Evolutionary conservation across 2,113 vertebrate species (phyloP).

Genomic region (western clawed frog (Xenopus tropicalis)): DNA sequence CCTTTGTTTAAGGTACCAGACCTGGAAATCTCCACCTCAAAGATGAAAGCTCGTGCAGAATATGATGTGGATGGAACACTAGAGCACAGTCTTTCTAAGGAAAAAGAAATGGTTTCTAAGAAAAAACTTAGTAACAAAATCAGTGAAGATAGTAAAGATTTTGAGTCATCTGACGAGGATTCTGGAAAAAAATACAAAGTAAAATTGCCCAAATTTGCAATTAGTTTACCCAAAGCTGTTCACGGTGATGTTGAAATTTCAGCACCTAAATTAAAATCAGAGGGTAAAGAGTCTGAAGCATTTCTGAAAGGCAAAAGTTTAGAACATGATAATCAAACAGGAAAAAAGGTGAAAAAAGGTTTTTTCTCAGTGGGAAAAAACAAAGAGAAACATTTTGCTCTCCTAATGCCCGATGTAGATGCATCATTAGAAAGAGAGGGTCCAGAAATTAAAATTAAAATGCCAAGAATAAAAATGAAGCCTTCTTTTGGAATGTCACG

Average conservation of each 20-base stretch:
- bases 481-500: constrained; percentile 55
- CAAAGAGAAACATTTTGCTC: constrained; percentile 50
- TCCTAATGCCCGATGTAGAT: constrained; percentile 33
- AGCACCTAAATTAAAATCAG: constrained; percentile 47
- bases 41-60: constrained; percentile 49
- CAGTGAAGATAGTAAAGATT: constrained; percentile 45
- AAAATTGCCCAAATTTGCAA: constrained; percentile 71
- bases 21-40: constrained; percentile 55
- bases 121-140: not conserved
- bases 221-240: constrained; percentile 61
- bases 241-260: constrained; percentile 45
- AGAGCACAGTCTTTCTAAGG: constrained; percentile 29
- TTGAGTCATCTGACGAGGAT: constrained; percentile 58
- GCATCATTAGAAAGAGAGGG: constrained; percentile 30
- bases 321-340: constrained; percentile 54
- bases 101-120: not conserved
- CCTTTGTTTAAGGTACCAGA: constrained; percentile 48
- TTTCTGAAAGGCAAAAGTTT: constrained; percentile 41
- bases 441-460: constrained; percentile 49
- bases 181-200: constrained; percentile 56
- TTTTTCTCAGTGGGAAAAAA: constrained; percentile 65
- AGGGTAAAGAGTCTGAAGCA: constrained; percentile 26
- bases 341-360: constrained; percentile 60
- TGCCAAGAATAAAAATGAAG: constrained; percentile 64
- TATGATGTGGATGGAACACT: constrained; percentile 47